A percentile compares a stretch with the other conserved stretches of the same genome.
These are phyloP conservation scores for Glaucomys volans DNA, from an alignment of 2,113 vertebrate species.

Conservation along the genomic window DNA sequence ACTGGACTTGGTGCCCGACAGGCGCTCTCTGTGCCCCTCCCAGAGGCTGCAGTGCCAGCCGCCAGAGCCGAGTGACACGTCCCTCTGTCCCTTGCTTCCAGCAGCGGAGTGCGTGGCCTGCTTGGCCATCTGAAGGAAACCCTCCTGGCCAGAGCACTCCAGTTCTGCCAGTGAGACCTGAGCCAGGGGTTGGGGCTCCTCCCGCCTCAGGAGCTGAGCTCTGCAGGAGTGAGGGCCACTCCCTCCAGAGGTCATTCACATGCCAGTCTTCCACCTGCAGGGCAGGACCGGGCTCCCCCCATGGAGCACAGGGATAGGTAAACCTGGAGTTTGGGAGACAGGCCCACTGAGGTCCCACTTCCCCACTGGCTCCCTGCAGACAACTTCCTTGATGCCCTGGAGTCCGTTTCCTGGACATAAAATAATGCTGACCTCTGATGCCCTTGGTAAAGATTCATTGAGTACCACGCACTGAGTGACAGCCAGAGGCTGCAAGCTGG, in stretches of 20 bases:
- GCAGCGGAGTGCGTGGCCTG: background rate
- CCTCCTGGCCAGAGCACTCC: constrained; percentile 33
- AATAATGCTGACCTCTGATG: background rate
- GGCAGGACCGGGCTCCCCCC: background rate
- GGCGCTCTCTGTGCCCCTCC: background rate
- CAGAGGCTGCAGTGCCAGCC: background rate
- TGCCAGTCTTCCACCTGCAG: background rate
- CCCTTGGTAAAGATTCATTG: fast-evolving
- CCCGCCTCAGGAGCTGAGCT: background rate
- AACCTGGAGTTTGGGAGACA: background rate
- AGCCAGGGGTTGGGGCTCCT: background rate
- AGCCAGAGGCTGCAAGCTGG: fast-evolving
- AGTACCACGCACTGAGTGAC: fast-evolving
- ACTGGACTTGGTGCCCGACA: background rate
- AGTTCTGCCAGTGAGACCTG: background rate
- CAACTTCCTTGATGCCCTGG: background rate
- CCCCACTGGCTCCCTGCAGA: background rate
- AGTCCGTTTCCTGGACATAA: background rate
- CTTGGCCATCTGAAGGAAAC: background rate
- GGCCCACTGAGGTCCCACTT: background rate
- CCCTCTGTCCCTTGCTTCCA: background rate
- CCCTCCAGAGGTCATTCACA: no score
- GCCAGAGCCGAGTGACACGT: fast-evolving
- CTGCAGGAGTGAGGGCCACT: background rate
- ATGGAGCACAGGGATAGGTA: fast-evolving